These are phyloP conservation scores for Lacanobia wlatinum DNA, from an alignment of 2,888 invertebrate genomes.

Conservation along the genomic window DNA sequence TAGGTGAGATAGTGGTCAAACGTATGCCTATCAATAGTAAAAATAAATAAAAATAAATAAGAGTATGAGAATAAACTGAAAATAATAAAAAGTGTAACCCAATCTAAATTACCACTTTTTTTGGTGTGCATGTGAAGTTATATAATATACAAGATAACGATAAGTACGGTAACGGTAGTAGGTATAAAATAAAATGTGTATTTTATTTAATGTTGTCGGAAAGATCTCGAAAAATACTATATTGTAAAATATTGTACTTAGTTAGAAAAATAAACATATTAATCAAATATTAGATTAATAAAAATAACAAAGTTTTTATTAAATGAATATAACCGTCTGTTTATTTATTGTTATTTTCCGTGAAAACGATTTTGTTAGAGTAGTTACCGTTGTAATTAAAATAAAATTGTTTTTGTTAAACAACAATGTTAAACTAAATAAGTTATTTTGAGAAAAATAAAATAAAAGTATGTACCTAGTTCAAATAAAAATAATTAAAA, in stretches of 20 bases:
- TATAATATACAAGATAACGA: background rate
- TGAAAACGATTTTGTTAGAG: background rate
- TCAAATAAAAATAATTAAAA: background rate
- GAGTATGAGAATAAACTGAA: background rate
- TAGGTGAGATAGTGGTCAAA: no score
- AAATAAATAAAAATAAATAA: no score
- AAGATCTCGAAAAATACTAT: constrained; percentile 7
- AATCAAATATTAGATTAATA: constrained; percentile 17
- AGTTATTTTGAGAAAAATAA: background rate
- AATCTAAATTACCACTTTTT: background rate
- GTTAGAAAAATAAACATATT: constrained; percentile 25
- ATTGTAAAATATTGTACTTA: constrained; percentile 2
- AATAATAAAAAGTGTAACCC: background rate
- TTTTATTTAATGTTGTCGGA: background rate
- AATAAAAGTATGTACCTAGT: no score
- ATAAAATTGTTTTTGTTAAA: background rate
- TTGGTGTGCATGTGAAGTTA: background rate
- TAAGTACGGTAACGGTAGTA: background rate
- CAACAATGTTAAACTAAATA: background rate
- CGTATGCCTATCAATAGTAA: no score
- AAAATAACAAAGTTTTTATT: background rate
- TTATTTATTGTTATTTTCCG: background rate
- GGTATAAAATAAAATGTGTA: background rate
- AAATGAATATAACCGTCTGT: no score
- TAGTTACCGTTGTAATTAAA: background rate